Conservation (phyloP, 2,113 vertebrate genomes). For the Lipotes vexillifer region DNA sequence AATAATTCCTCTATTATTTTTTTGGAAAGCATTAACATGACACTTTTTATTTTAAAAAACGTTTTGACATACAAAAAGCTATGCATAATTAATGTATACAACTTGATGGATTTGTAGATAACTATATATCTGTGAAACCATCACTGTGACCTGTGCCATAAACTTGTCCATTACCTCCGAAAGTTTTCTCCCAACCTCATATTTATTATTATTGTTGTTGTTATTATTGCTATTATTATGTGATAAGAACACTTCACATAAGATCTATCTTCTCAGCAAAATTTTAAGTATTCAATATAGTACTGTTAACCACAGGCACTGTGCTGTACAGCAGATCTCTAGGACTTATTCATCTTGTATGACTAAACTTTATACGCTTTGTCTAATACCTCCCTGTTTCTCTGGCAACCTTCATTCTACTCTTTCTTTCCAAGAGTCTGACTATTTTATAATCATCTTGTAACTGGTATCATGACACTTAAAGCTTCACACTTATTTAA, state of each 20-base stretch:
- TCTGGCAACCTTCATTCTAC: background rate
- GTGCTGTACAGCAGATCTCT: background rate
- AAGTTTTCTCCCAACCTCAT: background rate
- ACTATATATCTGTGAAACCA: background rate
- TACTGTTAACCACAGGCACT: background rate
- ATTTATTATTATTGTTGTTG: background rate
- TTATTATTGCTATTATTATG: background rate
- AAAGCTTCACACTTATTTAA: background rate
- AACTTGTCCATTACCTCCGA: background rate
- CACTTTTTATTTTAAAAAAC: background rate
- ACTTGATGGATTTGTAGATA: background rate
- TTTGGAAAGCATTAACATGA: background rate
- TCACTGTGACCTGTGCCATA: background rate
- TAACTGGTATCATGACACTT: background rate
- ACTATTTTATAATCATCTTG: background rate
- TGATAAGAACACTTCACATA: background rate
- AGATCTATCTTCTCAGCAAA: background rate
- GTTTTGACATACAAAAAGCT: background rate
- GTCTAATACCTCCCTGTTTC: background rate
- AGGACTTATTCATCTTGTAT: background rate
- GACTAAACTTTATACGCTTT: background rate
- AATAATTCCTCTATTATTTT: background rate
- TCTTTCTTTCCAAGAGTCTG: background rate
- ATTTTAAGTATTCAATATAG: background rate
- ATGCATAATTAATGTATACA: background rate